Conservation (phyloP, 1,140 invertebrate genomes). For the Neodiprion virginianus region DNA sequence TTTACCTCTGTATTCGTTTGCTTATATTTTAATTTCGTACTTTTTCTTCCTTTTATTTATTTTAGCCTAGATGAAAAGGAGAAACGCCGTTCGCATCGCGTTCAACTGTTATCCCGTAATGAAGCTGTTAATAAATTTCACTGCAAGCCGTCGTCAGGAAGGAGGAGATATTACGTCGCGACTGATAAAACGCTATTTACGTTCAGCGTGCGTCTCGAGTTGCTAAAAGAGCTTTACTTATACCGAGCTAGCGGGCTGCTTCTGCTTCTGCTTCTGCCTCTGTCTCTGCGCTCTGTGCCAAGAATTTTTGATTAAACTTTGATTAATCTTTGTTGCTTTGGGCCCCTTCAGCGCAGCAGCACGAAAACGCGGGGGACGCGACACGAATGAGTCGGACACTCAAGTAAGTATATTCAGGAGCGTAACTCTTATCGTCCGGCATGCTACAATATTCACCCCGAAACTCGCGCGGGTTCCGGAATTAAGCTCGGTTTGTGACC, state of each 20-base stretch:
- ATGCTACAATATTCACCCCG: neutral
- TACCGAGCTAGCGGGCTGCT: neutral
- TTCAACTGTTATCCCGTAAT: neutral
- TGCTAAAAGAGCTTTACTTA: neutral
- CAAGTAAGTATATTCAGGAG: neutral
- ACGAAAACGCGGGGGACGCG: too few species aligned
- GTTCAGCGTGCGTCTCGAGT: neutral
- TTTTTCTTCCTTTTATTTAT: too few species aligned
- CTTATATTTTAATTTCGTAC: too few species aligned
- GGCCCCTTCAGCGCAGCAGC: too few species aligned
- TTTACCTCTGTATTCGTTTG: too few species aligned
- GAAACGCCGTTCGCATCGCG: neutral
- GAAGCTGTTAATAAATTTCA: neutral
- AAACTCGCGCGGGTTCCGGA: too few species aligned
- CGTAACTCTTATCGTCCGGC: neutral
- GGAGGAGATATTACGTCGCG: neutral
- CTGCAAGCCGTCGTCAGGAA: neutral
- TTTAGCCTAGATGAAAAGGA: neutral
- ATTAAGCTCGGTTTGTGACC: too few species aligned
- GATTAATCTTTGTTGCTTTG: neutral
- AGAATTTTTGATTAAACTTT: constrained; percentile 8
- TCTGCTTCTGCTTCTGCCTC: too few species aligned
- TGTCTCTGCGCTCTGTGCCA: neutral
- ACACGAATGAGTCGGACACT: neutral
- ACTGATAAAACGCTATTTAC: constrained; percentile 4